phyloP scores from a whole-genome alignment of 1,140 invertebrate species.

The Scaptomyza pallida region DNA sequence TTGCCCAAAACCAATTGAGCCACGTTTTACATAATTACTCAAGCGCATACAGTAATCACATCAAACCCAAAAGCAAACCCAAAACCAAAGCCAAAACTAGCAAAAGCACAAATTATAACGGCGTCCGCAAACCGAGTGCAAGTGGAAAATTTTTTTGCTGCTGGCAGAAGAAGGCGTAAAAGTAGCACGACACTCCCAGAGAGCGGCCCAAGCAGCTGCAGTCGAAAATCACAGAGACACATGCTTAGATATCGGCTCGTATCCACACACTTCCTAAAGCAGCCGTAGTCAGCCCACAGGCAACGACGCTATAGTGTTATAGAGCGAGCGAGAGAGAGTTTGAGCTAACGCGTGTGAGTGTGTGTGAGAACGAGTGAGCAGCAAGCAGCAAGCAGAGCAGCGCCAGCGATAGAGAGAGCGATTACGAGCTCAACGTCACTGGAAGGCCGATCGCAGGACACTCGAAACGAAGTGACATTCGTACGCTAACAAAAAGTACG shows the following conservation, averaged over 20 bases:
- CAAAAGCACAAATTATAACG: constrained; percentile 52
- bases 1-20: constrained; percentile 52
- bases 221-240: constrained; percentile 78
- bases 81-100: constrained; percentile 24
- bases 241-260: constrained; percentile 95
- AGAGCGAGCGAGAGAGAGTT: constrained; percentile 25
- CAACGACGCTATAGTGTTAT: constrained; percentile 28
- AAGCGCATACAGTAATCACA: constrained; percentile 58
- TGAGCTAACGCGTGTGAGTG: constrained; percentile 25
- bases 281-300: constrained; percentile 87
- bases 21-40: constrained; percentile 77
- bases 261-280: constrained; percentile 93
- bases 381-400: constrained; percentile 18
- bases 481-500: constrained; percentile 48
- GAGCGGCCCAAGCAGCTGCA: constrained; percentile 62
- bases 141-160: constrained; percentile 44
- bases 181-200: constrained; percentile 44
- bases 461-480: constrained; percentile 11
- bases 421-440: constrained; percentile 21
- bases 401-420: constrained; percentile 21
- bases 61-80: constrained; percentile 41
- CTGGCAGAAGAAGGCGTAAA: constrained; percentile 42
- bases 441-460: constrained; percentile 63
- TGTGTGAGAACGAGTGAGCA: constrained; percentile 22
- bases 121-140: constrained; percentile 60